Percentiles rank a stretch among this genome's conserved stretches.
Conservation (phyloP, 2,113 vertebrate genomes). For the Camelus bactrianus region DNA sequence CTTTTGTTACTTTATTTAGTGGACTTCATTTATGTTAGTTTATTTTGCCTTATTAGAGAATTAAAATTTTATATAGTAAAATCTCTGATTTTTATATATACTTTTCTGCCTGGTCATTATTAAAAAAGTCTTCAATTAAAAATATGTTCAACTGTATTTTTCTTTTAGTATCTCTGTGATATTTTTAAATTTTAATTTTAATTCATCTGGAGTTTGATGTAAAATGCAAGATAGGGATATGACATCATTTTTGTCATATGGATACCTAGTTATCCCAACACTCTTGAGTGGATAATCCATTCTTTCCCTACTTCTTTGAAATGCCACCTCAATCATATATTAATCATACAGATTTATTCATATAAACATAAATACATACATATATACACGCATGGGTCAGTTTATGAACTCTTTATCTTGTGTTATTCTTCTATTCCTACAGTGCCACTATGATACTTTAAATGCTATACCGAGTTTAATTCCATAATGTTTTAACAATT, state of each 20-base stretch:
- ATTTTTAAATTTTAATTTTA: background rate
- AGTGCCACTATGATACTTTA: background rate
- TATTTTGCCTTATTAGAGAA: background rate
- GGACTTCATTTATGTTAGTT: background rate
- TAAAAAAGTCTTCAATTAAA: background rate
- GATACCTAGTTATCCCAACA: background rate
- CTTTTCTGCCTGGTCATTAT: background rate
- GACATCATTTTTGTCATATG: background rate
- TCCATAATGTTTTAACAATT: background rate
- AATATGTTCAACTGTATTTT: background rate
- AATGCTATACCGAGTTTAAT: background rate
- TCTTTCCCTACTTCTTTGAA: background rate
- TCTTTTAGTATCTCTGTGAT: background rate
- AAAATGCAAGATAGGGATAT: background rate
- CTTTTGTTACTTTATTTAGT: background rate
- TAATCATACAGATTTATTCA: background rate
- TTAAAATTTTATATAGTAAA: background rate
- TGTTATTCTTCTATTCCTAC: background rate
- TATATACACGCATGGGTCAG: too few species aligned
- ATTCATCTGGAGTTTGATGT: background rate
- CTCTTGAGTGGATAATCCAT: background rate
- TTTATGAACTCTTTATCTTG: background rate
- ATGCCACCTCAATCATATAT: background rate
- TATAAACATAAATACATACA: background rate
- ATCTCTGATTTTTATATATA: background rate